Percentiles rank a stretch among this genome's conserved stretches.
Evolutionary conservation across 2,113 vertebrate species (phyloP).

Genomic region (Strigops habroptila): DNA sequence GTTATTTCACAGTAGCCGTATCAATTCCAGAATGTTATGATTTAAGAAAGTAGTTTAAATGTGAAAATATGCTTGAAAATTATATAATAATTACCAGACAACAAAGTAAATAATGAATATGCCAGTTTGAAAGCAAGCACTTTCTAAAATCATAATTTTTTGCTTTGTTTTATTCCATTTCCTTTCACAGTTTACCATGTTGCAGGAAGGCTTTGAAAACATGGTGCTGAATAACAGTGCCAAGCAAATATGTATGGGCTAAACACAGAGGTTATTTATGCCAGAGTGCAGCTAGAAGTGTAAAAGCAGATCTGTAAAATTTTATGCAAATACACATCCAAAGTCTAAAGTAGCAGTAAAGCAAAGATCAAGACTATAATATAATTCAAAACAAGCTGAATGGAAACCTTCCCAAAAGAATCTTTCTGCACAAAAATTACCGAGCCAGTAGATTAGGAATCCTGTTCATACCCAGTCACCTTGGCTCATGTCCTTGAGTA

Average conservation of each 20-base stretch:
- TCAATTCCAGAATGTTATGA: not conserved
- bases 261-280: not conserved
- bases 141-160: conserved; percentile 34
- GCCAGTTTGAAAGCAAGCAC: not conserved
- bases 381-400: not conserved
- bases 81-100: not conserved
- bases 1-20: not conserved
- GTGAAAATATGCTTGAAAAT: not conserved
- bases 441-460: not conserved
- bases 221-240: not conserved
- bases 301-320: not conserved
- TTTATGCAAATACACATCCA: not conserved
- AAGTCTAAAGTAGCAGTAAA: not conserved
- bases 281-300: not conserved
- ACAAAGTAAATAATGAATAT: not conserved
- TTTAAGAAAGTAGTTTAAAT: conserved; percentile 25
- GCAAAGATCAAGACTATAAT: not conserved
- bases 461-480: not conserved
- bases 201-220: not conserved
- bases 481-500: not conserved
- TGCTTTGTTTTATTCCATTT: conserved; percentile 5
- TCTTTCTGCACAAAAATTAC: not conserved
- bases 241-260: not conserved
- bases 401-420: not conserved
- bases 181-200: not conserved